Conservation (phyloP, 2,888 invertebrate genomes). For the Esperia sulphurella region DNA sequence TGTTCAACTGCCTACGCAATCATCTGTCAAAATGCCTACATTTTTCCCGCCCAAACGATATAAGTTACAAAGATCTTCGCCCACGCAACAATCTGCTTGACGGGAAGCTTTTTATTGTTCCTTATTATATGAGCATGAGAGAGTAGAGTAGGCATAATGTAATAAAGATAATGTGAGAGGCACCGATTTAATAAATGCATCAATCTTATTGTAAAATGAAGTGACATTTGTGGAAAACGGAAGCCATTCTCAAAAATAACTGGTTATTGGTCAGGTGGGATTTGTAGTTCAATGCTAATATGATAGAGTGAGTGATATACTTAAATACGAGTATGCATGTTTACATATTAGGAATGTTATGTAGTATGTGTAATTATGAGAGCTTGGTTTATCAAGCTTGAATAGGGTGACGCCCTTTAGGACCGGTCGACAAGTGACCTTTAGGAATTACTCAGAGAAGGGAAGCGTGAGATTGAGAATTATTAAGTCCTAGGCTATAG, state of each 20-base stretch:
- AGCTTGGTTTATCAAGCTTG: constrained; percentile 17
- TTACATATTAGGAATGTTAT: too few species aligned
- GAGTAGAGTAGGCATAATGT: neutral
- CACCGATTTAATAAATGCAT: too few species aligned
- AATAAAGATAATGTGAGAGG: too few species aligned
- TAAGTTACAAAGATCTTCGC: constrained; percentile 39
- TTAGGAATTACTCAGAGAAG: constrained; percentile 33
- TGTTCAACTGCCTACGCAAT: constrained; percentile 24
- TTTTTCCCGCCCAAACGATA: constrained; percentile 30
- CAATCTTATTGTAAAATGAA: too few species aligned
- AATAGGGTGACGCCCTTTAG: constrained; percentile 56
- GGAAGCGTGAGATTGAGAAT: neutral
- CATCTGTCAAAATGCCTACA: constrained; percentile 37
- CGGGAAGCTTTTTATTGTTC: constrained; percentile 50
- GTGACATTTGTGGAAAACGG: too few species aligned
- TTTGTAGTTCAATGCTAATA: constrained; percentile 9
- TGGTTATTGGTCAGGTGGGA: too few species aligned
- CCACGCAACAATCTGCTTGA: constrained; percentile 48
- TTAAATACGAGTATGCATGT: too few species aligned
- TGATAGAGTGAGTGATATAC: neutral
- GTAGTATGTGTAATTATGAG: constrained; percentile 20
- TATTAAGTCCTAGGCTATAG: too few species aligned
- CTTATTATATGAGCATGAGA: constrained; percentile 1
- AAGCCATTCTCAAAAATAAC: too few species aligned
- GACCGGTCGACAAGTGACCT: constrained; percentile 63